phyloP scores from a whole-genome alignment of 2,888 invertebrate genomes.

The Catocala sponsa region DNA sequence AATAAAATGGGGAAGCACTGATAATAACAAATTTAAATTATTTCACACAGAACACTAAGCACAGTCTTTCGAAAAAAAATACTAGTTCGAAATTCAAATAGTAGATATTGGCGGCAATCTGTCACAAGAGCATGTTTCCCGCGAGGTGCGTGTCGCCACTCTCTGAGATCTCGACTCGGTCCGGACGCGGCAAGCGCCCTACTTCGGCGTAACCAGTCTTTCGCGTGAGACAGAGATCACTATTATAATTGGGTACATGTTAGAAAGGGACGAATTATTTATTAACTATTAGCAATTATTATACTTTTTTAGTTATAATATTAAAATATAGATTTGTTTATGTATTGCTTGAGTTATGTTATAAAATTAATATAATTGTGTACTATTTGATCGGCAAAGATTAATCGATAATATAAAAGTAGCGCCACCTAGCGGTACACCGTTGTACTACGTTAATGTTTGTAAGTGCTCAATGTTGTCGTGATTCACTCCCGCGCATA shows the following conservation, averaged over 20 bases:
- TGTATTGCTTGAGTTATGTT: not conserved
- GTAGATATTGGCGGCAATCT: slow-evolving; percentile 78
- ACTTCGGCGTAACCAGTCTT: slow-evolving; percentile 81
- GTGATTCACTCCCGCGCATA: not conserved
- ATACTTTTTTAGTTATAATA: slow-evolving; percentile 2
- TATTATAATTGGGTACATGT: slow-evolving; percentile 44
- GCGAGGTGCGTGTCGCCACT: slow-evolving; percentile 82
- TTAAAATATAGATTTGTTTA: not conserved
- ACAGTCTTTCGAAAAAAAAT: slow-evolving; percentile 55
- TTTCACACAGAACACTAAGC: slow-evolving; percentile 62
- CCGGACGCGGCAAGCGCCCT: slow-evolving; percentile 80
- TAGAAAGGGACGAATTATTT: slow-evolving; percentile 59
- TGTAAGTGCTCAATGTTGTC: not conserved
- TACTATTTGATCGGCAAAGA: not conserved
- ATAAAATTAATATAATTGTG: not conserved
- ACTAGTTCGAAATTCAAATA: slow-evolving; percentile 61
- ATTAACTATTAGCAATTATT: slow-evolving; percentile 9
- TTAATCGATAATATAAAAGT: slow-evolving; percentile 16
- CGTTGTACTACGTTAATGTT: slow-evolving; percentile 26
- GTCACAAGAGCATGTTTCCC: slow-evolving; percentile 83
- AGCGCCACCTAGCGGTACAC: slow-evolving; percentile 44
- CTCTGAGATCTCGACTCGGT: slow-evolving; percentile 83
- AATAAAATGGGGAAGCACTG: slow-evolving; percentile 60
- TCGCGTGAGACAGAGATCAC: slow-evolving; percentile 75
- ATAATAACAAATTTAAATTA: slow-evolving; percentile 37